These are phyloP conservation scores for Cantharis nigra DNA, from an alignment of 2,888 invertebrate species.

Conservation along the genomic window DNA sequence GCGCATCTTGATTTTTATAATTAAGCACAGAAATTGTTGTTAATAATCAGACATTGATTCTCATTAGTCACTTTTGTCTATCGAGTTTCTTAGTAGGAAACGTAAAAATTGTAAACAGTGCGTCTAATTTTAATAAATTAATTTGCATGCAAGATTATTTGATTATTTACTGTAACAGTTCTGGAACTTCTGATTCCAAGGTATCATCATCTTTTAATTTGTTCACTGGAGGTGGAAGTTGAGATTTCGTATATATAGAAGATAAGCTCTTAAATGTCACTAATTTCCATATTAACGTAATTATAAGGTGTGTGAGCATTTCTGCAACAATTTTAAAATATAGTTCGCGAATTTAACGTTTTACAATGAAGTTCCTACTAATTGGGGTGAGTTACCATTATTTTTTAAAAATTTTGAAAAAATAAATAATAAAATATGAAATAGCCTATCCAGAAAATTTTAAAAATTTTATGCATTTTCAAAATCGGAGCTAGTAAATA, in stretches of 20 bases:
- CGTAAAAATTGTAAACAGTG: constrained; percentile 9
- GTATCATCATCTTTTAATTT: constrained; percentile 27
- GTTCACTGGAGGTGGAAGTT: constrained; percentile 21
- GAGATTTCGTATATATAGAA: constrained; percentile 24
- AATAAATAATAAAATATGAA: too few relatives aligned
- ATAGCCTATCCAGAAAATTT: too few relatives aligned
- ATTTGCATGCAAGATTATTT: not conserved
- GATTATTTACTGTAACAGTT: constrained; percentile 9
- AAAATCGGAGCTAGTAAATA: not conserved
- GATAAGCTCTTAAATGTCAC: constrained; percentile 6
- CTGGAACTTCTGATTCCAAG: constrained; percentile 22
- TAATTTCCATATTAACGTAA: constrained; percentile 25
- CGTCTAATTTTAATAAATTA: not conserved
- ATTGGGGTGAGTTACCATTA: constrained; percentile 1
- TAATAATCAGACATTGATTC: not conserved
- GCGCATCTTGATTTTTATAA: constrained; percentile 27
- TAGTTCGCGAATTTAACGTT: not conserved
- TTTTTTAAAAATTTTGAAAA: not conserved
- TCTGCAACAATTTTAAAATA: not conserved
- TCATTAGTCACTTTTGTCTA: constrained; percentile 13
- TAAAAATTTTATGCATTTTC: too few relatives aligned
- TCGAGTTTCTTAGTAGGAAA: constrained; percentile 9
- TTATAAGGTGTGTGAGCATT: constrained; percentile 3
- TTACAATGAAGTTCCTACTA: not conserved
- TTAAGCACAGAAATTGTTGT: constrained; percentile 10